A percentile compares a stretch with the other conserved stretches of the same genome.
Evolutionary conservation across 2,797 vertebrate species (phyloP).

Genomic region (Fringilla coelebs): DNA sequence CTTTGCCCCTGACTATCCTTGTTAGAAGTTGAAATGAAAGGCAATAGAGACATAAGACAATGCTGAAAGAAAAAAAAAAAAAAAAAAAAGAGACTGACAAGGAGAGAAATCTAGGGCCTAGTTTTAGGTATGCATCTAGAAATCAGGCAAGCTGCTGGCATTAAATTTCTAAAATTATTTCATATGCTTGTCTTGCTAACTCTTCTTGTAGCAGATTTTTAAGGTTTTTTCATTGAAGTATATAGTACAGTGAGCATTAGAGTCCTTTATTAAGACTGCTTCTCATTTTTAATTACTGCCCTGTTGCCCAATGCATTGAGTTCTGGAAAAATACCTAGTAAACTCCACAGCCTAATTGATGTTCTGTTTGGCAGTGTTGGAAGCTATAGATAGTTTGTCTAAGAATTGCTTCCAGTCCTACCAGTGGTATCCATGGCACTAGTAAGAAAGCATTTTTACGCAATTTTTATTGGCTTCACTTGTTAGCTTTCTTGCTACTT

Average conservation of each 20-base stretch:
- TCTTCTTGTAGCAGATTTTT: neutral
- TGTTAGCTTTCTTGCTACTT: slow-evolving; percentile 13
- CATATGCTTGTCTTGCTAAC: neutral
- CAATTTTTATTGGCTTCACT: neutral
- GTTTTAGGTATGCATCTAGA: slow-evolving; percentile 36
- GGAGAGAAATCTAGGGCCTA: neutral
- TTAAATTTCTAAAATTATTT: slow-evolving; percentile 42
- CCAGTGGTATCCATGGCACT: neutral
- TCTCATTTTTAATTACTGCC: neutral
- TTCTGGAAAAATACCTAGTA: slow-evolving; percentile 21
- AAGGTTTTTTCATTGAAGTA: neutral
- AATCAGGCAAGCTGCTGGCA: slow-evolving; percentile 9
- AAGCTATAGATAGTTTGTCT: slow-evolving; percentile 4
- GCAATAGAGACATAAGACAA: neutral
- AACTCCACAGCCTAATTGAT: neutral
- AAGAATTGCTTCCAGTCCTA: slow-evolving; percentile 18
- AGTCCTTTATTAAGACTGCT: neutral
- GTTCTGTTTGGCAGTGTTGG: neutral
- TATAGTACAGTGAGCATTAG: neutral
- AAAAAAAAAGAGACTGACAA: neutral
- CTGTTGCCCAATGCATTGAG: neutral
- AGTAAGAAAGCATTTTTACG: neutral
- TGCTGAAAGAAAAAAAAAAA: neutral
- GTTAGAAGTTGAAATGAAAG: neutral
- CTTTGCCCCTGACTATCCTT: neutral